Evolutionary conservation across 2,888 invertebrate species (phyloP), one percentile per base, ranked within the genome.

Genomic region (Uropetala carovei): DNA sequence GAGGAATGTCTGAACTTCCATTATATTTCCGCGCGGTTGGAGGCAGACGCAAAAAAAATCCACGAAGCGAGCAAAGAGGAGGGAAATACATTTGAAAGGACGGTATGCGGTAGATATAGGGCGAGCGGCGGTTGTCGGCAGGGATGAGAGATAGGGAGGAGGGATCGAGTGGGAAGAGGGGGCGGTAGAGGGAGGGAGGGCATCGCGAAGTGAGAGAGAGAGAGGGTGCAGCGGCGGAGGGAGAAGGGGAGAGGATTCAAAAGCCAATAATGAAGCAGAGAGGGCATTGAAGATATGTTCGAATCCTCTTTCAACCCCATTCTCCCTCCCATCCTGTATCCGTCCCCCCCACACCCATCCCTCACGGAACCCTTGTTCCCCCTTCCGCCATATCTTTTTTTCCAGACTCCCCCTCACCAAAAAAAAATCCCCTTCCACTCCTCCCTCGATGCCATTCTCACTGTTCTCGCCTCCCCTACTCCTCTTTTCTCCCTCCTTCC

Each of bases 241-340:
- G 64, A 57, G 57, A 9, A 58, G 89, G 43, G 43, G 89, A n/a
- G 56, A n/a, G 64, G 64, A 18, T 64, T 89, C 89, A 89, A 89
- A 89, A 89, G 89, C 89, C 89, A 89, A 89, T 89, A 89, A 89
- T 89, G 89, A 89, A 89, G 89, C 89, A 43, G 89, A 89, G 89
- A 89, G 64, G 64, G 89, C 89, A 89, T 89, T 89, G 89, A 89
- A 89, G 89, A 89, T 89, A 89, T 89, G 89, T 89, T 89, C 89
- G 89, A 89, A 89, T 64, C 89, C 89, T 89, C 89, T 89, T 89
- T 64, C 89, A 89, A 58, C 89, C 89, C 64, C 89, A 18, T 83
- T 57, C 43, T 86, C 60, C 84, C 75, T 75, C 75, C 75, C 84
- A 56, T 56, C 18, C 85, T 89, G 64, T n/a, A 64, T 64, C 89